Conservation (phyloP, 2,888 invertebrate genomes). For the Phortica okadai region DNA sequence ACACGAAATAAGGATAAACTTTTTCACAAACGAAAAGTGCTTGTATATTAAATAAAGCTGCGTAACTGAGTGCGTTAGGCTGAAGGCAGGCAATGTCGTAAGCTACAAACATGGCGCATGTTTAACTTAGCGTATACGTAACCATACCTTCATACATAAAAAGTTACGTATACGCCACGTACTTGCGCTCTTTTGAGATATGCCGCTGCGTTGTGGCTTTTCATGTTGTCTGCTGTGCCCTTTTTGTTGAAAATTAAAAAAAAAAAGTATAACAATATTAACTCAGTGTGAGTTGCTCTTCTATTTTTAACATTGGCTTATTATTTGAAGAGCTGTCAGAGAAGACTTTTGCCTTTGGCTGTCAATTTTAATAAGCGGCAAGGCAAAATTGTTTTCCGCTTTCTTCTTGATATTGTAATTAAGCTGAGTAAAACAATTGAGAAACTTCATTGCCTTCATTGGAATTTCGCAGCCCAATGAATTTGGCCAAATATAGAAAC, state of each 20-base stretch:
- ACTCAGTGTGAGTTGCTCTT: too few relatives aligned
- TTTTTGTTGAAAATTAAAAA: too few relatives aligned
- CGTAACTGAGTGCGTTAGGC: neutral
- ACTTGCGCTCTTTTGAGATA: neutral
- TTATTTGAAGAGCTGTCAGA: neutral
- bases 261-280: too few relatives aligned
- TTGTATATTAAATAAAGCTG: conserved; percentile 17
- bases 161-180: neutral
- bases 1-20: conserved; percentile 14
- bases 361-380: neutral
- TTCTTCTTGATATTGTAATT: too few relatives aligned
- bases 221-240: neutral
- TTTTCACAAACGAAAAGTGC: conserved; percentile 6
- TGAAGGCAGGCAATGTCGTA: neutral
- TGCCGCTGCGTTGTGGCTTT: neutral
- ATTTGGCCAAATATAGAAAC: neutral
- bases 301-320: too few relatives aligned
- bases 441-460: too few relatives aligned
- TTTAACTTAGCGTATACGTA: conserved; percentile 15
- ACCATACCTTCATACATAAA: neutral
- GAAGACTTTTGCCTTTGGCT: neutral
- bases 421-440: neutral
- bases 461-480: neutral
- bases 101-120: conserved; percentile 12
- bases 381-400: too few relatives aligned